These are phyloP conservation scores for Muscicapa striata DNA, from an alignment of 2,797 vertebrate species.

Conservation along the genomic window DNA sequence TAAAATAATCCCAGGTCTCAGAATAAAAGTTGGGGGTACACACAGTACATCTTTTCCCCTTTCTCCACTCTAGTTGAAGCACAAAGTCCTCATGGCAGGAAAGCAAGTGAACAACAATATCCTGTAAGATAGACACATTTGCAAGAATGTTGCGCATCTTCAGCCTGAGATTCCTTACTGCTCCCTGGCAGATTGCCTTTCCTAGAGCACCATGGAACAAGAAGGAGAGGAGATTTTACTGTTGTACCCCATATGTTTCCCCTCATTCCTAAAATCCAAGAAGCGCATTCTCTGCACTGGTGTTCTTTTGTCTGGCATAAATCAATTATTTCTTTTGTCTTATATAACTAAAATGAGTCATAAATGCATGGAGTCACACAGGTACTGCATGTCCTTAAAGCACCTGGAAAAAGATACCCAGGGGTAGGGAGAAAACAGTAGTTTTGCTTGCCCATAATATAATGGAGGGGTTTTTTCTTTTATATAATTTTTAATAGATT, in stretches of 20 bases:
- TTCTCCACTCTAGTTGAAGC: background rate
- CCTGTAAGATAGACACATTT: background rate
- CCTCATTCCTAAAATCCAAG: background rate
- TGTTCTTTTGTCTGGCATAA: background rate
- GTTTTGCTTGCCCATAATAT: background rate
- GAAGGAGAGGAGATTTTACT: background rate
- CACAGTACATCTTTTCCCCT: background rate
- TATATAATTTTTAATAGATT: background rate
- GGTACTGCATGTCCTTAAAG: background rate
- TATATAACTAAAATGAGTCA: background rate
- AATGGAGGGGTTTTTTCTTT: fast-evolving
- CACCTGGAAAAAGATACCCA: background rate
- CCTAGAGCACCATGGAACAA: background rate
- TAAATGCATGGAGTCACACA: background rate
- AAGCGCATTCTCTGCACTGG: background rate
- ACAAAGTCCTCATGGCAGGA: background rate
- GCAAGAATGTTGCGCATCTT: background rate
- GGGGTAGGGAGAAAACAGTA: background rate
- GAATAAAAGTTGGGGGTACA: background rate
- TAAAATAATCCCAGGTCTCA: background rate
- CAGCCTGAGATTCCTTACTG: background rate
- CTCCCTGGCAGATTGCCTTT: background rate
- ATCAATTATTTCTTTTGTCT: background rate
- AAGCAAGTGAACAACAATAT: background rate
- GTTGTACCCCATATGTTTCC: background rate